phyloP scores from a whole-genome alignment of 2,113 vertebrate species.

The Seriola quinqueradiata region DNA sequence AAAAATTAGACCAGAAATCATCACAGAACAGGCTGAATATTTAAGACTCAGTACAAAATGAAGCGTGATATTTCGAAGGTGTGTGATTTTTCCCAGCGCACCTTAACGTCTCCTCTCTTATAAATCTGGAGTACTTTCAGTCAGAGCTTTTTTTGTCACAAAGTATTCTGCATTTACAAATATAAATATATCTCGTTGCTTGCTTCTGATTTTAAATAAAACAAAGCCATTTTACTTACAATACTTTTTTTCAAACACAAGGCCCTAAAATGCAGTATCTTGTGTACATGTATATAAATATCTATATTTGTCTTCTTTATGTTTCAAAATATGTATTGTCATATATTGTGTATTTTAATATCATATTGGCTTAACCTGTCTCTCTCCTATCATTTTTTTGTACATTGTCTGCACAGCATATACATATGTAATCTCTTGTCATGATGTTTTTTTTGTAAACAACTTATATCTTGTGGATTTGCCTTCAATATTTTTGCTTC shows the following conservation, averaged over 20 bases:
- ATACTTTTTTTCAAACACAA: conserved; percentile 42
- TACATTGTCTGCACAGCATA: conserved; percentile 78
- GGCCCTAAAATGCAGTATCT: conserved; percentile 81
- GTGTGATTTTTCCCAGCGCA: background rate
- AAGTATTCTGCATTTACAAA: conserved; percentile 44
- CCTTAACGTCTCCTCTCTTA: background rate
- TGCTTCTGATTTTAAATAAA: conserved; percentile 29
- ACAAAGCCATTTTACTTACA: conserved; percentile 37
- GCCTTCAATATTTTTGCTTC: conserved; percentile 58
- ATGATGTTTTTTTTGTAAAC: conserved; percentile 51
- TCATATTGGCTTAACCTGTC: conserved; percentile 63
- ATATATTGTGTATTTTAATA: conserved; percentile 64
- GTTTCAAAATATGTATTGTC: conserved; percentile 45
- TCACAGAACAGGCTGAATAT: background rate
- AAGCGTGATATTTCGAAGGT: conserved; percentile 3
- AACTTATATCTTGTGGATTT: conserved; percentile 66
- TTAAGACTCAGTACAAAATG: conserved; percentile 27
- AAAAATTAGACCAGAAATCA: conserved; percentile 1
- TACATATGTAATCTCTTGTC: conserved; percentile 62
- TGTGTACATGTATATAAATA: conserved; percentile 76
- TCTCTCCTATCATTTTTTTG: conserved; percentile 69
- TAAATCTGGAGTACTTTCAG: background rate
- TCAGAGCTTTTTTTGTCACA: conserved; percentile 31
- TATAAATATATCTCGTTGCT: conserved; percentile 41
- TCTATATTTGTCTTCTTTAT: conserved; percentile 54